These are phyloP conservation scores for Nasonovia ribisnigri DNA, from an alignment of 2,888 invertebrate genomes.

Conservation along the genomic window DNA sequence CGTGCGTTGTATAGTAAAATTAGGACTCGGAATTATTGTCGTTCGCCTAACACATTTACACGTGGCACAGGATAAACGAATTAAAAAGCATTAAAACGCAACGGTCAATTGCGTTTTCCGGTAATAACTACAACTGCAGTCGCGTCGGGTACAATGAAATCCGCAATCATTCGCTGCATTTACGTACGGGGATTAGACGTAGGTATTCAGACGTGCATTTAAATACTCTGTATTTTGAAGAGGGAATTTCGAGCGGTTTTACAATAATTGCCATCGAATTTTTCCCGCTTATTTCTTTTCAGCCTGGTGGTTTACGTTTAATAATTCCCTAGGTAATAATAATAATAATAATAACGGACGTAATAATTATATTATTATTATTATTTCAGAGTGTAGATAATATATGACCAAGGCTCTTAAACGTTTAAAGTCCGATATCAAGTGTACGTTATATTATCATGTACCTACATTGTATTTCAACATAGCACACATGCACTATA, in stretches of 20 bases:
- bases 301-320: not conserved
- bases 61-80: not conserved
- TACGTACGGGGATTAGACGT: not conserved
- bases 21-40: not conserved
- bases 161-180: not conserved
- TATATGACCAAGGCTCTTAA: not conserved
- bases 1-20: not conserved
- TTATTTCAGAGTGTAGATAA: not conserved
- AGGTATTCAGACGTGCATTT: not conserved
- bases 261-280: not conserved
- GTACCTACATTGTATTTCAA: not conserved
- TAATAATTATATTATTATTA: not conserved
- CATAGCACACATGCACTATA: not conserved
- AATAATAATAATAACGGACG: not conserved
- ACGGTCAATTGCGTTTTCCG: slow-evolving; percentile 30
- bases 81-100: not conserved
- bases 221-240: not conserved
- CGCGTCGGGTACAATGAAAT: not conserved
- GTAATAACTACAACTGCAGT: not conserved
- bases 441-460: not conserved
- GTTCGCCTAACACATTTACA: not conserved
- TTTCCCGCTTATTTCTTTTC: not conserved
- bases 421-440: not conserved
- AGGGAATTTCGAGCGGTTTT: not conserved
- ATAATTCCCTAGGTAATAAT: not conserved